These are phyloP conservation scores for Bambusicola thoracicus DNA, from an alignment of 2,113 vertebrate genomes.

Conservation along the genomic window DNA sequence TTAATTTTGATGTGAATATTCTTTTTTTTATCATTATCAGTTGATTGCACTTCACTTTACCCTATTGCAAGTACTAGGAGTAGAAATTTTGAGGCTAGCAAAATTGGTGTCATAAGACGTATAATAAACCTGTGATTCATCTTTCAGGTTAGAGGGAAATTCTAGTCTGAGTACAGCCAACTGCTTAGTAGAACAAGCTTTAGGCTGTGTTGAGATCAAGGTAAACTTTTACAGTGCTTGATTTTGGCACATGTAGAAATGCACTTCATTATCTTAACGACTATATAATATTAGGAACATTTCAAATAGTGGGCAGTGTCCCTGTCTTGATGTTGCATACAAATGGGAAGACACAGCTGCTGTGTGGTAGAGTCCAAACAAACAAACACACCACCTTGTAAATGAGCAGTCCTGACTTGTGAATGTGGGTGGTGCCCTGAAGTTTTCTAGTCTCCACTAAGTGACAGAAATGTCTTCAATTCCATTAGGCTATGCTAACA, in stretches of 20 bases:
- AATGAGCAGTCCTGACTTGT: neutral
- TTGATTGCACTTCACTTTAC: constrained; percentile 30
- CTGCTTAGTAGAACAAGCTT: neutral
- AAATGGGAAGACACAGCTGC: neutral
- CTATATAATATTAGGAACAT: neutral
- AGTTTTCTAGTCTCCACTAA: neutral
- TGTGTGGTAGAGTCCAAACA: neutral
- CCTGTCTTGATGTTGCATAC: rapidly evolving
- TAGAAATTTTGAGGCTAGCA: constrained; percentile 11
- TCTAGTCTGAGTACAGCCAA: neutral
- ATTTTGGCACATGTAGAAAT: neutral
- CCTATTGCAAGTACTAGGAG: neutral
- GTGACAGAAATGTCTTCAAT: neutral
- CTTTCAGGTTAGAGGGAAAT: neutral
- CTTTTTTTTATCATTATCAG: neutral
- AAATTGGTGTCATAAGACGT: constrained; percentile 28
- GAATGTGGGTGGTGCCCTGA: neutral
- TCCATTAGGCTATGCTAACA: neutral
- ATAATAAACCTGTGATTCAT: constrained; percentile 44
- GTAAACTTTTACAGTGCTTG: neutral
- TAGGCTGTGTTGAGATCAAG: neutral
- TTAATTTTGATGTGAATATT: constrained; percentile 17
- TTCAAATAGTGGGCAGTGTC: neutral
- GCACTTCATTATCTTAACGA: neutral
- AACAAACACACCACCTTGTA: neutral